phyloP scores from a whole-genome alignment of 64 coral and sea anemone genomes.

The Stichodactyla mertensii region DNA sequence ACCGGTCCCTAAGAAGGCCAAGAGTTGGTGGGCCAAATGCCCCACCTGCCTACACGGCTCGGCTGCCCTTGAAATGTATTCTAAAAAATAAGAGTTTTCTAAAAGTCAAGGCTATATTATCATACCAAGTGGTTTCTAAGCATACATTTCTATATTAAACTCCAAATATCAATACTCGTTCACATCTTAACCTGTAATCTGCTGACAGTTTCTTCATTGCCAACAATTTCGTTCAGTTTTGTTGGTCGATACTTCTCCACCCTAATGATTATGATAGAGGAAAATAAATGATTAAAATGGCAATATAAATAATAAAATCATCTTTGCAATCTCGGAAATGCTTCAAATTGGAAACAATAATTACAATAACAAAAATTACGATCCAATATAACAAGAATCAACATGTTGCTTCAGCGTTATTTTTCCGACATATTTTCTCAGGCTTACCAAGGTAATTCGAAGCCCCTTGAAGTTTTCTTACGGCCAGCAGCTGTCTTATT shows the following conservation, averaged over 20 bases:
- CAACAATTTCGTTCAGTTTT: conserved; percentile 89
- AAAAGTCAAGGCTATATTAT: too few relatives aligned
- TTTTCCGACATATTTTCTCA: neutral
- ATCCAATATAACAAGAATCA: neutral
- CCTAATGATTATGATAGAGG: conserved; percentile 28
- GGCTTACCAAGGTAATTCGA: conserved; percentile 86
- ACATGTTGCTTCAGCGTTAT: neutral
- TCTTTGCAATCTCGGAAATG: neutral
- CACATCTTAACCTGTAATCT: conserved; percentile 62
- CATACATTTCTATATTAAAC: neutral
- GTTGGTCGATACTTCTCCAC: conserved; percentile 99
- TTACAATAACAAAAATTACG: neutral
- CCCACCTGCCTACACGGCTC: too few relatives aligned
- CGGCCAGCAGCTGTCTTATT: neutral
- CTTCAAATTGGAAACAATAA: neutral
- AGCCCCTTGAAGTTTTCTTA: conserved; percentile 60
- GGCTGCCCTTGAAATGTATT: too few relatives aligned
- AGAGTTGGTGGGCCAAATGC: too few relatives aligned
- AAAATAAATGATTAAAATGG: neutral
- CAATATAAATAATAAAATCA: neutral
- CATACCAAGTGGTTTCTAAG: too few relatives aligned
- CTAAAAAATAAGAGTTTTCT: too few relatives aligned
- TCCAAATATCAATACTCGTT: neutral
- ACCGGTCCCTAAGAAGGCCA: too few relatives aligned
- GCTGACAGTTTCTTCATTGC: conserved; percentile 96